These are phyloP conservation scores for Myiotriccus ornatus DNA, from an alignment of 2,797 vertebrate species.

Conservation along the genomic window DNA sequence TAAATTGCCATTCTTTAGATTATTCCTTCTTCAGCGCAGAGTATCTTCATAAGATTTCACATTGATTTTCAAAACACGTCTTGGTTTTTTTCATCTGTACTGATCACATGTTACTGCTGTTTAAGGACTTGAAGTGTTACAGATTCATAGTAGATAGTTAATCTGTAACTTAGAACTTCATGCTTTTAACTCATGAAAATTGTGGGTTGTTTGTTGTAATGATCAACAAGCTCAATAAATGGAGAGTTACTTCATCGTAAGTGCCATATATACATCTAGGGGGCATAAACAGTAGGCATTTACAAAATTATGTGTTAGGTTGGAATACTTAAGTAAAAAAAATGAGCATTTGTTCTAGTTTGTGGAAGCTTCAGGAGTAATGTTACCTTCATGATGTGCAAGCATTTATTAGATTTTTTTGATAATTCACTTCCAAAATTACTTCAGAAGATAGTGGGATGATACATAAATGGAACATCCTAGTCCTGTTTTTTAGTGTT, in stretches of 20 bases:
- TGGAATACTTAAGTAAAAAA: background rate
- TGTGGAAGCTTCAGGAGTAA: background rate
- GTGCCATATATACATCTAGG: rapidly evolving
- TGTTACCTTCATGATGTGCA: background rate
- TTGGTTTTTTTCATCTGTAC: background rate
- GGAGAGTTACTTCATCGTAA: rapidly evolving
- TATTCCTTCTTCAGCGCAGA: background rate
- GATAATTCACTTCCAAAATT: background rate
- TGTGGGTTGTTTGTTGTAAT: background rate
- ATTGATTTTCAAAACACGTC: background rate
- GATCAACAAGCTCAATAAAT: background rate
- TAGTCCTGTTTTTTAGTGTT: background rate
- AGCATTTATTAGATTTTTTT: background rate
- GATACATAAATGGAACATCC: background rate
- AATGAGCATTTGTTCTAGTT: background rate
- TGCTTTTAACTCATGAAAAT: rapidly evolving
- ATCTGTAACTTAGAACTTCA: background rate
- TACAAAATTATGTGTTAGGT: background rate
- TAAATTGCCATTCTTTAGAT: background rate
- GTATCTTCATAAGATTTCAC: background rate
- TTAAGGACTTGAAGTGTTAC: background rate
- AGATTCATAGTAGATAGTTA: background rate
- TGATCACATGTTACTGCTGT: background rate
- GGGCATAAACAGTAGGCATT: background rate
- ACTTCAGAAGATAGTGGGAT: background rate